A percentile compares a stretch with the other conserved stretches of the same genome.
phyloP scores from a whole-genome alignment of 2,113 vertebrate species.

The Corvus moneduloides region DNA sequence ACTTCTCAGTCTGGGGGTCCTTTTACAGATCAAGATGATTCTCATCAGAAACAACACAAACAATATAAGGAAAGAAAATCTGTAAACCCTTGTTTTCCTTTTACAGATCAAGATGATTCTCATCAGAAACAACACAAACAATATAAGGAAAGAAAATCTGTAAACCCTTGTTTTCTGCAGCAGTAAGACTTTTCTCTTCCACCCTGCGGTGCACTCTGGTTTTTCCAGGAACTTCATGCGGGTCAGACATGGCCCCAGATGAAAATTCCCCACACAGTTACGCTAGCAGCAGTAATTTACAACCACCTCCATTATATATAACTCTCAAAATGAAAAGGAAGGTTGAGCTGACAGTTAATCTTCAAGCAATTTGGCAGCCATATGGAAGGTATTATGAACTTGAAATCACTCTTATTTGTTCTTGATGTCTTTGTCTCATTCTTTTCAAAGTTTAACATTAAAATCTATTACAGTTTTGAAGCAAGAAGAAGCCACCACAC shows the following conservation, averaged over 20 bases:
- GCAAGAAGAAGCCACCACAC: background rate
- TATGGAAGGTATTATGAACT: background rate
- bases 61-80: background rate
- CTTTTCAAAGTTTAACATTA: background rate
- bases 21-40: background rate
- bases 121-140: background rate
- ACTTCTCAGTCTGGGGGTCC: background rate
- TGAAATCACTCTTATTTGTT: slow-evolving; percentile 20
- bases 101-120: background rate
- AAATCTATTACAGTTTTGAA: background rate
- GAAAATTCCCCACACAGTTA: background rate
- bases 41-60: background rate
- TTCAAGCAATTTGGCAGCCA: slow-evolving; percentile 4
- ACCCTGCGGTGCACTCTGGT: background rate
- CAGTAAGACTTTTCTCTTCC: background rate
- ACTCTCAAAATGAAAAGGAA: background rate
- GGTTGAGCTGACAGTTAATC: slow-evolving; percentile 3
- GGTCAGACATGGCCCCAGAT: background rate
- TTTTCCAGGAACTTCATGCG: background rate
- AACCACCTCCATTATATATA: background rate
- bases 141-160: background rate
- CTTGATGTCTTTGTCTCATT: background rate
- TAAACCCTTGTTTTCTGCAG: background rate
- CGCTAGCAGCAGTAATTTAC: background rate
- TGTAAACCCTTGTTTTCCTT: background rate